phyloP scores from a whole-genome alignment of 2,797 vertebrate species.

The Rousettus madagascariensis region DNA sequence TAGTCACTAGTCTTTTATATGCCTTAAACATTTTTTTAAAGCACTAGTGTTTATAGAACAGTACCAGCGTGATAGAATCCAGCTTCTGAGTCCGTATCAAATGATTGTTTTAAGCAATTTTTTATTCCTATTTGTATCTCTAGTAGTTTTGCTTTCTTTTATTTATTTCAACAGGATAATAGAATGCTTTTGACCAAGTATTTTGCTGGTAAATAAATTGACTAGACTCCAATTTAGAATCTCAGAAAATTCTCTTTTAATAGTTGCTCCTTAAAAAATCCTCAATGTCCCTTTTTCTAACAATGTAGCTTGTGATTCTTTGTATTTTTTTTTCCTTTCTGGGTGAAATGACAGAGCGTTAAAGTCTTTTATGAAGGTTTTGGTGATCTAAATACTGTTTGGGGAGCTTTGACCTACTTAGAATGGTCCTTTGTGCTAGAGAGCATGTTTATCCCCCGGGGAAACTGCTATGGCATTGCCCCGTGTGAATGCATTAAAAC shows the following conservation, averaged over 20 bases:
- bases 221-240: neutral
- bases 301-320: neutral
- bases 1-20: neutral
- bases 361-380: conserved; percentile 14
- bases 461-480: neutral
- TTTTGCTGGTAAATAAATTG: neutral
- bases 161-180: neutral
- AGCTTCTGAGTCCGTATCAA: neutral
- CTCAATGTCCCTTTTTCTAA: neutral
- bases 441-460: neutral
- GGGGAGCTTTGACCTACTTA: conserved; percentile 50
- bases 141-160: neutral
- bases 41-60: neutral
- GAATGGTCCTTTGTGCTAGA: conserved; percentile 12
- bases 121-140: neutral
- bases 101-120: neutral
- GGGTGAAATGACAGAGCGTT: neutral
- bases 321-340: conserved; percentile 20
- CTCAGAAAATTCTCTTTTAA: conserved; percentile 1
- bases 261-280: neutral
- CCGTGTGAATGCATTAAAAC: neutral
- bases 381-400: conserved; percentile 28
- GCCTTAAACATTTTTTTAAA: neutral
- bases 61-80: neutral
- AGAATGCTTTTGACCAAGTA: neutral